phyloP scores from a whole-genome alignment of 2,797 vertebrate genomes.

The Onychomys arenicola region DNA sequence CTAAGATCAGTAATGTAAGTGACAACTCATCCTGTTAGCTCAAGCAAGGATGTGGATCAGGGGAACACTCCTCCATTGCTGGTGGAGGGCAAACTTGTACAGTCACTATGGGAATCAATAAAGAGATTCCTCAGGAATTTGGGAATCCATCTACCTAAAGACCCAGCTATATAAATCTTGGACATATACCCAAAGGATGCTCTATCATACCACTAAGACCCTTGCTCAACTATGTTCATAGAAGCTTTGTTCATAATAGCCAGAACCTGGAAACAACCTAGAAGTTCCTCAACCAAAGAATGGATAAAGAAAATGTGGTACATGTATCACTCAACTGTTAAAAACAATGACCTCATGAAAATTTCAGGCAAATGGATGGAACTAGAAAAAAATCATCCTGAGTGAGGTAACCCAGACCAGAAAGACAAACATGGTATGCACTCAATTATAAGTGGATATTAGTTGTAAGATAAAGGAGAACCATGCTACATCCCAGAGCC shows the following conservation, averaged over 20 bases:
- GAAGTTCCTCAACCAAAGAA: no score
- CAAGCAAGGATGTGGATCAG: background rate
- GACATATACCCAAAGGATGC: background rate
- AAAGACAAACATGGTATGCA: no score
- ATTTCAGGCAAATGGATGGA: no score
- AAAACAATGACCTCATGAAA: no score
- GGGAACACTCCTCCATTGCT: background rate
- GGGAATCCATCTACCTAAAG: background rate
- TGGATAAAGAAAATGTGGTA: no score
- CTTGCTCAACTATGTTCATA: background rate
- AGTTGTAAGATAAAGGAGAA: no score
- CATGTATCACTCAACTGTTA: no score
- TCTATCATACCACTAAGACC: background rate
- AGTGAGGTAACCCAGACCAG: no score
- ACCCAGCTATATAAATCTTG: background rate
- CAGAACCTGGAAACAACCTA: background rate
- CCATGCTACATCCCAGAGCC: no score
- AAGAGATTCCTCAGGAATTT: background rate
- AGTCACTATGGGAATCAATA: background rate
- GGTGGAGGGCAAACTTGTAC: background rate
- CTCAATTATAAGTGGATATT: no score
- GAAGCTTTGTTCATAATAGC: background rate
- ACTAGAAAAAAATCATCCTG: no score
- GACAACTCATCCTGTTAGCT: background rate
- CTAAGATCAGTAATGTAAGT: background rate